Evolutionary conservation across 2,113 vertebrate species (phyloP).

Genomic region (Rallus limicola): DNA sequence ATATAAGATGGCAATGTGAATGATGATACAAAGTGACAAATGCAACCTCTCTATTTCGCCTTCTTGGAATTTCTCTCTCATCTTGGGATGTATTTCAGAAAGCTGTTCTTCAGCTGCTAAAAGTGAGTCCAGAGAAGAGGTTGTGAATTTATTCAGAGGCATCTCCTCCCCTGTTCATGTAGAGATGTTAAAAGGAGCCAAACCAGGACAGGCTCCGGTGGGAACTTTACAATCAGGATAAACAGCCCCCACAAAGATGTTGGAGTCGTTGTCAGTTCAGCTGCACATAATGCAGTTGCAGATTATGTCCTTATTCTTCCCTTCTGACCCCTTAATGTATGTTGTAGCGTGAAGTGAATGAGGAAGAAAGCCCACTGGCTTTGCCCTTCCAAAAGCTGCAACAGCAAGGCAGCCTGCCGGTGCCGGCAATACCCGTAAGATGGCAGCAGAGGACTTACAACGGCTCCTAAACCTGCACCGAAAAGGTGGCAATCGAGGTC

Average conservation of each 20-base stretch:
- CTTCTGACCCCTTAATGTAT: neutral
- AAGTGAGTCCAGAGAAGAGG: neutral
- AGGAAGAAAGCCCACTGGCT: neutral
- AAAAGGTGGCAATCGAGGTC: neutral
- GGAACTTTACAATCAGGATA: neutral
- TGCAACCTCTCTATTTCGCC: neutral
- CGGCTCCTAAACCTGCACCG: fast-evolving
- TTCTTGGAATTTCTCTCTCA: neutral
- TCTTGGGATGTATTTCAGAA: neutral
- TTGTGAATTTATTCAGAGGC: neutral
- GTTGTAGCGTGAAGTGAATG: neutral
- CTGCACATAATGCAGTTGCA: neutral
- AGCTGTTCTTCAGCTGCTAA: neutral
- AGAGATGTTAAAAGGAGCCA: neutral
- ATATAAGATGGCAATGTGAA: neutral
- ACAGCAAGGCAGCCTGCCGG: fast-evolving
- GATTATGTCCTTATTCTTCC: neutral
- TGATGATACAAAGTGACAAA: neutral
- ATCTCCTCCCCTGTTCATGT: neutral
- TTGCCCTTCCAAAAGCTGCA: neutral
- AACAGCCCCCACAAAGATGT: neutral
- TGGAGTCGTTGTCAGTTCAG: neutral
- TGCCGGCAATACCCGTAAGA: neutral
- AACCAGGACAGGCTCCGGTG: neutral
- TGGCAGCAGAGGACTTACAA: conserved; percentile 39